Evolutionary conservation across 2,113 vertebrate species (phyloP).

Genomic region (Ophthalmotilapia sp.): DNA sequence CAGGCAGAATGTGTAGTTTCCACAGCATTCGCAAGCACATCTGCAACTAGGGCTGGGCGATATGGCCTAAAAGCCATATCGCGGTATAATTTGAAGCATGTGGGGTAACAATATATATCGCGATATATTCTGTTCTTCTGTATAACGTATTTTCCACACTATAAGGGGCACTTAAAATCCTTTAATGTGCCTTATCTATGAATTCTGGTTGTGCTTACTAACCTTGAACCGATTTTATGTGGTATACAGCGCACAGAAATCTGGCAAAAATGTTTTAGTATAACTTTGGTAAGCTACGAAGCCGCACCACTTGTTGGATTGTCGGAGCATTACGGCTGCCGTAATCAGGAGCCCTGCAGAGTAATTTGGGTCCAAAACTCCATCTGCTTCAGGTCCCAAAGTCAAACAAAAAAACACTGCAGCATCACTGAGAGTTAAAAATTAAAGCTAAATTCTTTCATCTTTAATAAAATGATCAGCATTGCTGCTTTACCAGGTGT

Average conservation of each 20-base stretch:
- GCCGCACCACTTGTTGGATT: too few species aligned
- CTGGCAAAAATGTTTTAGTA: too few species aligned
- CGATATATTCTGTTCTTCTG: accelerated
- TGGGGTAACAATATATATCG: accelerated
- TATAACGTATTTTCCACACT: background rate
- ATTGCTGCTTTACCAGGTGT: too few species aligned
- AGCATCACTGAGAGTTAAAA: too few species aligned
- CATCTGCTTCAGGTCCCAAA: too few species aligned
- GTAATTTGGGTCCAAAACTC: too few species aligned
- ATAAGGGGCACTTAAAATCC: background rate
- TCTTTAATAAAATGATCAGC: too few species aligned
- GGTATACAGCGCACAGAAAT: background rate
- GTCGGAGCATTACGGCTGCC: too few species aligned
- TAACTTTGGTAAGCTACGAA: too few species aligned
- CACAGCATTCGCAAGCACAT: background rate
- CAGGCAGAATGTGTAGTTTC: background rate
- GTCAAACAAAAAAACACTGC: too few species aligned
- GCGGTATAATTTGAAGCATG: background rate
- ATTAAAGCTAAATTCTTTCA: too few species aligned
- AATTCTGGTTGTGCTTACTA: background rate
- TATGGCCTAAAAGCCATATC: background rate
- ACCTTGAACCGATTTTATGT: background rate
- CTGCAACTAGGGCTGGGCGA: background rate
- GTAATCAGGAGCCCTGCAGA: too few species aligned
- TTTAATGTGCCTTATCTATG: background rate